Base-by-base conservation (phyloP, 2,797 vertebrate species). In the Labeo calbasu region DNA sequence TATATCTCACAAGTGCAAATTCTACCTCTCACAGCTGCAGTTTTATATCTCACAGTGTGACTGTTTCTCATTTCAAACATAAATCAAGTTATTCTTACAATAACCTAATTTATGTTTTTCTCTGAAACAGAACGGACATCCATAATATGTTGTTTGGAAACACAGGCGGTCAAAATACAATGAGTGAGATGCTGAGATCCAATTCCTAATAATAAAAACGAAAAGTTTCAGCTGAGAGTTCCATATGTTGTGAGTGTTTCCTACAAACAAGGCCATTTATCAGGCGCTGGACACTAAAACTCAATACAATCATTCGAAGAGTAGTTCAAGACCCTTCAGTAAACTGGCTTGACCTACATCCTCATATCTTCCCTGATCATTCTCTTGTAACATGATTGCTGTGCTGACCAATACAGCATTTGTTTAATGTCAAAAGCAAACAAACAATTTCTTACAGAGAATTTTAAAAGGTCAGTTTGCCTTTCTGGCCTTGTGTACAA, bases 391-490 rank as follows among this genome's bases (percentile, higher is more conserved):
- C 46, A 11, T 59, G 57, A 43, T 80, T 63, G 23, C 25, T 40
- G 40, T 75, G 77, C 70, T 66, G 48, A 57, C 53, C 15, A 59
- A 21, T 53, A 43, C 13, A 48, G 68, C 32, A 48, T 59, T 53
- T 79, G 80, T 48, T 86, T 86, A 78, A 78, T 66, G 73, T 86
- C 84, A 79, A 78, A 78, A 76, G 10, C 9, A 75, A 71, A 69
- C 46, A 46, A 77, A 71, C 48, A 1, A 50, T 72, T 72, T 72
- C 25, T 28, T 15, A 43, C 50, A 76, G 15, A 86, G 51, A 46
- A 66, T 53, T 46, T 40, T 50, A 55, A 86, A 86, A 86, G 77
- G 85, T 80, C 70, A 83, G 61, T 59, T 82, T 78, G 84, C 69
- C 81, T 71, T 65, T 63, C 66, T 69, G 77, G 46, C 66, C 76